Evolutionary conservation across 2,113 vertebrate species (phyloP).

Genomic region (Colius striatus): DNA sequence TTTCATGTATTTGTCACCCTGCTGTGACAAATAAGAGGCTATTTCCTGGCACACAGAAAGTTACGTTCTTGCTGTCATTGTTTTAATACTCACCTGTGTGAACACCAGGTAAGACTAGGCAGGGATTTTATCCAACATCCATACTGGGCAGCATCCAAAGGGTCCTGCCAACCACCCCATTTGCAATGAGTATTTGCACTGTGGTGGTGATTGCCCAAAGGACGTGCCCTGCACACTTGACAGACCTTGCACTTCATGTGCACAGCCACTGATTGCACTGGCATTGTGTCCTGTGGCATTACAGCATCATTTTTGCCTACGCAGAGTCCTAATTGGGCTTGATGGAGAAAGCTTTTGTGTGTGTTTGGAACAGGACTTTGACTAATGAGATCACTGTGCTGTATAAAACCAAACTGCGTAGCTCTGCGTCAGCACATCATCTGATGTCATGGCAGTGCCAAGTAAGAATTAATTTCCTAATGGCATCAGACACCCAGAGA

Average conservation of each 20-base stretch:
- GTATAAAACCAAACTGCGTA: background rate
- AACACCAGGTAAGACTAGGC: background rate
- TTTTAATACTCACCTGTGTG: background rate
- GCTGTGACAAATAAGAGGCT: background rate
- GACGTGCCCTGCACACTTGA: accelerated
- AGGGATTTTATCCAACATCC: background rate
- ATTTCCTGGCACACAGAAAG: background rate
- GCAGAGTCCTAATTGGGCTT: background rate
- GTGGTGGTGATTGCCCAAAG: accelerated
- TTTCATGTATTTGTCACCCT: background rate
- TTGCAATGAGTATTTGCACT: background rate
- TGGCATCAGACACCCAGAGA: slow-evolving; percentile 11
- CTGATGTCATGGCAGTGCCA: slow-evolving; percentile 17
- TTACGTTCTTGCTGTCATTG: background rate
- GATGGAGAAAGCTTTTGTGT: background rate
- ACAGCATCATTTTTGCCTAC: background rate
- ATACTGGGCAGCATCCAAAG: background rate
- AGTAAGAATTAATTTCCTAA: slow-evolving; percentile 47
- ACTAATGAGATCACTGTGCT: background rate
- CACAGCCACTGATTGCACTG: background rate
- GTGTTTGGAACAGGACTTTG: background rate
- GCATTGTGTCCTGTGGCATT: background rate
- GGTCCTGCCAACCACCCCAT: background rate
- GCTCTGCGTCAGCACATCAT: background rate
- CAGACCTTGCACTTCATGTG: background rate